A percentile compares a stretch with the other conserved stretches of the same genome.
Conservation (phyloP, 2,888 invertebrate genomes). For the Pyrocoelia pectoralis region DNA sequence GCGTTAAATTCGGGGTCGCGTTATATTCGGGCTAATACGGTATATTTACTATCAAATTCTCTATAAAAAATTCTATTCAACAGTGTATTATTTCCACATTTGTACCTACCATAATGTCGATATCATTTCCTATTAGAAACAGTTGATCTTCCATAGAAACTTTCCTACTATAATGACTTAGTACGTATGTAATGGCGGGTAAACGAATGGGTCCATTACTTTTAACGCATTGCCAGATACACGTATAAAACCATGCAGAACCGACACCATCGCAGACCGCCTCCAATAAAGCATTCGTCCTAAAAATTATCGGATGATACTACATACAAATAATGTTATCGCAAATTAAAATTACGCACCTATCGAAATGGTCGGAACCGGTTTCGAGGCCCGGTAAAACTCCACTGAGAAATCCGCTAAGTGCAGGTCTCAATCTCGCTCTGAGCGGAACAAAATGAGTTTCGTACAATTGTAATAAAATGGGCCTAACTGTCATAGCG, state of each 20-base stretch:
- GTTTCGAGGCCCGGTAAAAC: constrained; percentile 88
- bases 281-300: constrained; percentile 70
- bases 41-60: too few relatives aligned
- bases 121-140: constrained; percentile 83
- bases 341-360: constrained; percentile 59
- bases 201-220: constrained; percentile 82
- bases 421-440: constrained; percentile 76
- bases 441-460: constrained; percentile 86
- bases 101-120: constrained; percentile 76
- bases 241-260: constrained; percentile 81
- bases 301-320: constrained; percentile 47
- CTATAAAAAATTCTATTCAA: too few relatives aligned
- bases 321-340: constrained; percentile 19
- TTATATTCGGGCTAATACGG: too few relatives aligned
- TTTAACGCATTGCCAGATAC: constrained; percentile 87
- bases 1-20: too few relatives aligned
- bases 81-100: neutral
- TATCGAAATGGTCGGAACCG: constrained; percentile 83
- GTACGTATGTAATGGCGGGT: constrained; percentile 81
- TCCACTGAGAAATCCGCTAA: constrained; percentile 88
- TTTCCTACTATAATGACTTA: constrained; percentile 82
- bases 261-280: constrained; percentile 81
- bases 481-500: constrained; percentile 88
- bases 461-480: constrained; percentile 84
- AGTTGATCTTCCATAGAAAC: constrained; percentile 82